Conservation (phyloP, 2,797 vertebrate species). For the Sebastes iracundus region DNA sequence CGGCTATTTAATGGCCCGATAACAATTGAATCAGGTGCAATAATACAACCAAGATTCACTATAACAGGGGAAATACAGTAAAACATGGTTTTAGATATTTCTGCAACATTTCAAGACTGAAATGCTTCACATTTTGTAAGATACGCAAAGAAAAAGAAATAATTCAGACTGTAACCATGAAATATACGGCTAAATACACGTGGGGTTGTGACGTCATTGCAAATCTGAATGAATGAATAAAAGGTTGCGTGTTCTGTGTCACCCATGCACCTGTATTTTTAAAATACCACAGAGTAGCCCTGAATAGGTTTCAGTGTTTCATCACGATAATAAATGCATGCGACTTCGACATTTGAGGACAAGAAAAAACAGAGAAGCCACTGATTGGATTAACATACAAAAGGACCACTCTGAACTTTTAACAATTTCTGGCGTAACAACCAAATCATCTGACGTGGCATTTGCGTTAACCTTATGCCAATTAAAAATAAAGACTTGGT, state of each 20-base stretch:
- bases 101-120: background rate
- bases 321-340: background rate
- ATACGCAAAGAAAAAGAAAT: background rate
- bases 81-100: background rate
- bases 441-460: constrained; percentile 36
- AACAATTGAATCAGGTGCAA: no score
- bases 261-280: background rate
- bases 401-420: constrained; percentile 29
- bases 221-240: background rate
- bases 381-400: constrained; percentile 11
- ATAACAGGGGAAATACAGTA: no score
- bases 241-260: background rate
- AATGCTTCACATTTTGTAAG: background rate
- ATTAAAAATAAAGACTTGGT: constrained; percentile 59
- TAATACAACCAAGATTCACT: background rate
- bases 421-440: constrained; percentile 1
- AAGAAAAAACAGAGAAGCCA: background rate
- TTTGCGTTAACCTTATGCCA: constrained; percentile 48
- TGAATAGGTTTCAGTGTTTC: background rate
- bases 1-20: no score
- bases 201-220: background rate
- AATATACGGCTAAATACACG: no score
- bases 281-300: background rate
- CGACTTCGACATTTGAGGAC: background rate
- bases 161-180: background rate